These are phyloP conservation scores for Porites lutea DNA, from an alignment of 64 coral and sea anemone genomes.

Conservation along the genomic window DNA sequence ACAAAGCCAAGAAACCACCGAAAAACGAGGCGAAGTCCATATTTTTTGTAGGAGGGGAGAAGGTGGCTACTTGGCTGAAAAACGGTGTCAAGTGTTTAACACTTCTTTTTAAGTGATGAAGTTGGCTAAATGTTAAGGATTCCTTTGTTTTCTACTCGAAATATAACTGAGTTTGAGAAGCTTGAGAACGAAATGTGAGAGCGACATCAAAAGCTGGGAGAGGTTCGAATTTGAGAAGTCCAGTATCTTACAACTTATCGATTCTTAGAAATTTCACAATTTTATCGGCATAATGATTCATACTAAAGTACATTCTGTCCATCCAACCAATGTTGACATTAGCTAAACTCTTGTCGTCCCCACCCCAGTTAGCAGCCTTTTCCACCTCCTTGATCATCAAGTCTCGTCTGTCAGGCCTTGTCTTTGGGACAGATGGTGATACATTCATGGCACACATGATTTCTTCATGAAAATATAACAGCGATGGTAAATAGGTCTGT, in stretches of 20 bases:
- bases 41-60: too few relatives aligned
- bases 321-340: background rate
- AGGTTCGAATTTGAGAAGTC: too few relatives aligned
- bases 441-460: slow-evolving; percentile 78
- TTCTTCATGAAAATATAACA: slow-evolving; percentile 96
- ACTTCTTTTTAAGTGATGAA: too few relatives aligned
- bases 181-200: too few relatives aligned
- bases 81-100: too few relatives aligned
- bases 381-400: slow-evolving; percentile 89
- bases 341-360: background rate
- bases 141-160: too few relatives aligned
- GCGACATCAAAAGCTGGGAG: too few relatives aligned
- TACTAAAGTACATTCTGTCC: slow-evolving; percentile 20
- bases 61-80: too few relatives aligned
- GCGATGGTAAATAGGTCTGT: slow-evolving; percentile 68
- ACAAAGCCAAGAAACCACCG: too few relatives aligned
- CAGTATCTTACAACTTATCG: background rate
- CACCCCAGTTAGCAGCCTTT: slow-evolving; percentile 62
- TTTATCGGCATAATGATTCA: background rate
- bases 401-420: slow-evolving; percentile 70
- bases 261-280: slow-evolving; percentile 42
- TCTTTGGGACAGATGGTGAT: slow-evolving; percentile 77
- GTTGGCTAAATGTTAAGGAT: too few relatives aligned
- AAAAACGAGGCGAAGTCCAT: too few relatives aligned
- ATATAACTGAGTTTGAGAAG: too few relatives aligned